Evolutionary conservation across 2,113 vertebrate species (phyloP).

Genomic region (Hydropotes inermis): DNA sequence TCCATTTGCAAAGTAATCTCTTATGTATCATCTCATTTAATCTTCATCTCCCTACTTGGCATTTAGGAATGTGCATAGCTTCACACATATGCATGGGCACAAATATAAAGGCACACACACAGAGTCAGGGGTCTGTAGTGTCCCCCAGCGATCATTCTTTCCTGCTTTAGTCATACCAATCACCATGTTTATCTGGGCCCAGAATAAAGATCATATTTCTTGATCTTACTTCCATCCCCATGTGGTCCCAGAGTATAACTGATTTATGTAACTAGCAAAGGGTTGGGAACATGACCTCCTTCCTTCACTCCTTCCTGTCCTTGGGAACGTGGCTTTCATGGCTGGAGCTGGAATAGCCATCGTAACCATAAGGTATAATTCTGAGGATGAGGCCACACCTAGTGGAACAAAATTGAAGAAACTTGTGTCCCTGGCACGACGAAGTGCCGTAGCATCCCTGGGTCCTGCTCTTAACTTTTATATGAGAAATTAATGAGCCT

Average conservation of each 20-base stretch:
- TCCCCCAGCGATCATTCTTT: not conserved
- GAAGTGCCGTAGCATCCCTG: not conserved
- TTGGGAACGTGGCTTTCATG: not conserved
- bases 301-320: not conserved
- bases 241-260: not conserved
- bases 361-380: not conserved
- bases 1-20: not conserved
- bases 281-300: not conserved
- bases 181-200: not conserved
- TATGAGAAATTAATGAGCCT: not conserved
- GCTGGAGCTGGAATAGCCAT: not conserved
- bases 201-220: not conserved
- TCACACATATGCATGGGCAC: not conserved
- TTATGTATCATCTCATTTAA: not conserved
- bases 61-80: not conserved
- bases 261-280: not conserved
- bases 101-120: not conserved
- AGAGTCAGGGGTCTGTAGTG: not conserved
- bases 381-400: not conserved
- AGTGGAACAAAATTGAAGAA: not conserved
- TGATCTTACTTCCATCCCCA: not conserved
- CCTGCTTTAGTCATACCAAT: not conserved
- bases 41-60: not conserved
- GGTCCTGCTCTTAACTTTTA: not conserved
- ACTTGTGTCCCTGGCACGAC: too few species aligned